These are phyloP conservation scores for Strongylocentrotus purpuratus DNA, from an alignment of 35 echinoderm and acorn worm species.

Conservation along the genomic window DNA sequence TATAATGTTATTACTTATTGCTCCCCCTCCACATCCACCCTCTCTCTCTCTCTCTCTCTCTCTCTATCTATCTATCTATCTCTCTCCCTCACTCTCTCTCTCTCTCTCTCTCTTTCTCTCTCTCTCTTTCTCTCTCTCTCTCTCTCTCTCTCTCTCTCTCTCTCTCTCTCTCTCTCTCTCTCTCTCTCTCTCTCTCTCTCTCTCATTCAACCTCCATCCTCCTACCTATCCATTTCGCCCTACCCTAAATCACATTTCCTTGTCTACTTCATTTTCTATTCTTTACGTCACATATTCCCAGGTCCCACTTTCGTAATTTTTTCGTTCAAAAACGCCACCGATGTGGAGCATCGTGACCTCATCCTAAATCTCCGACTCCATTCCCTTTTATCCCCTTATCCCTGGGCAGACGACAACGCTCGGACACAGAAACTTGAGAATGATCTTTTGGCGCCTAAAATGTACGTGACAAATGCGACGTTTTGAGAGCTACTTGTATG, in stretches of 20 bases:
- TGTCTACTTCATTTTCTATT: background rate
- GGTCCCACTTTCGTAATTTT: background rate
- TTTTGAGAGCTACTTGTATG: conserved; percentile 12
- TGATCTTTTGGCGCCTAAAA: conserved; percentile 17
- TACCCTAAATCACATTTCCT: background rate
- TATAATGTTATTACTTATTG: too few species aligned
- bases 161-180: too few species aligned
- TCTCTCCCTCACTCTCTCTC: background rate
- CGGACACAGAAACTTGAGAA: conserved; percentile 9
- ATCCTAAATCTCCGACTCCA: background rate
- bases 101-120: background rate
- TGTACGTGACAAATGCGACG: conserved; percentile 15
- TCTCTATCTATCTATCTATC: background rate
- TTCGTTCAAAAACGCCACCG: background rate
- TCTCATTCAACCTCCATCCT: background rate
- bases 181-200: too few species aligned
- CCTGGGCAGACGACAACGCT: background rate
- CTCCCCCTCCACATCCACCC: background rate
- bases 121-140: too few species aligned
- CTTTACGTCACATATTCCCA: background rate
- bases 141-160: too few species aligned
- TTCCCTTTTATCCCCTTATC: background rate
- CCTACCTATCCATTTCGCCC: background rate
- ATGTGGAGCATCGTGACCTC: background rate
- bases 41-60: background rate